Base-by-base conservation (phyloP, 2,888 invertebrate genomes). In the Serripes groenlandicus region DNA sequence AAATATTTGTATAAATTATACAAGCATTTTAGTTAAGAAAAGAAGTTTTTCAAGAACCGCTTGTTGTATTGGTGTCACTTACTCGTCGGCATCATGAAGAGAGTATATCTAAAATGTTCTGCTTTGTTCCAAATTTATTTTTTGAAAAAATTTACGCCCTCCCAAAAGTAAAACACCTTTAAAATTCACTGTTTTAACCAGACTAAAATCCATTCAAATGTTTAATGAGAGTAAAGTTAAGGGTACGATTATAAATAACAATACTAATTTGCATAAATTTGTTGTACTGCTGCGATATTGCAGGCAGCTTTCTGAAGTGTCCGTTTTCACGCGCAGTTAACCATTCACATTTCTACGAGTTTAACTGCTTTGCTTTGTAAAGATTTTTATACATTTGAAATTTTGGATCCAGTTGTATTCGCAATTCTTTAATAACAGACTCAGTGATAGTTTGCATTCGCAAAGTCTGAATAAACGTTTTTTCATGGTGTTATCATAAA, bases 261-360 rank as follows among this genome's bases (percentile, higher is more conserved):
- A 5, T 21, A 9, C 26, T 42, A 21, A 66, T 66, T 42, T 66
- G 66, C 66, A 66, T 66, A 66, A 37, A 66, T 66, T 66, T 66
- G 66, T 66, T 26, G 66, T 42, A 23, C n/a, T n/a, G 28, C 21
- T 62, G 30, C 34, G 34, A 34, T n/a, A 3, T 28, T 62, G 30
- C 34, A n/a, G 30, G 62, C 62, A 62, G 62, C 34, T 34, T 28
- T 62, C 62, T 34, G n/a, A 62, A 62, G 34, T 62, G 30, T 62
- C 62, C 62, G 62, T 32, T 62, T 34, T 62, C 62, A 30, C 34
- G 62, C 7, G 21, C 34, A 62, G 34, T 62, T 62, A 62, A 30
- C 15, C 11, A 9, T 34, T 21, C 15, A 62, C 32, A 11, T 34
- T 26, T 32, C 21, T 3, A 5, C 7, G 58, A 23, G 58, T 28